Conservation (phyloP, 2,113 vertebrate species). For the Clinocottus analis region DNA sequence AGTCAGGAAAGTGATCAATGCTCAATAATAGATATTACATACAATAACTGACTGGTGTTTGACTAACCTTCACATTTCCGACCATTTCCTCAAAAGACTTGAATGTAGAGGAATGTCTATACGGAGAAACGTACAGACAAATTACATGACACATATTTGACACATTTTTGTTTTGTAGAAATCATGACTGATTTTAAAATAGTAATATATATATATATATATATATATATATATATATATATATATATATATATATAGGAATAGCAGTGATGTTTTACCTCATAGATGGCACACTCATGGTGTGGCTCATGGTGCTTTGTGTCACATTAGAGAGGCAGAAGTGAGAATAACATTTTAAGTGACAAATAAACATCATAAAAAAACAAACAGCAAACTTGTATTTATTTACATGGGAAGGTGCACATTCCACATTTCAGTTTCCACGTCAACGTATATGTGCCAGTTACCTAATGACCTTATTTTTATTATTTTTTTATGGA, state of each 20-base stretch:
- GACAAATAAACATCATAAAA: background rate
- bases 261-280: constrained; percentile 88
- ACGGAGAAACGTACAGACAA: constrained; percentile 32
- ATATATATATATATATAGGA: no score
- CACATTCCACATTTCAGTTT: background rate
- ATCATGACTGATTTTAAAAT: no score
- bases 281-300: constrained; percentile 96
- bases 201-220: no score
- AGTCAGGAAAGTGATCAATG: constrained; percentile 17
- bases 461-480: background rate
- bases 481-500: no score
- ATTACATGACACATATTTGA: background rate
- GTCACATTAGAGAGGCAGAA: constrained; percentile 51
- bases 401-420: background rate
- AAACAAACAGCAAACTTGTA: background rate
- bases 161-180: no score
- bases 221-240: no score
- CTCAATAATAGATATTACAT: background rate
- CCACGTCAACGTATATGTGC: background rate
- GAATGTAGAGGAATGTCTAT: constrained; percentile 96
- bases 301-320: constrained; percentile 89
- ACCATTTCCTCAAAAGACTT: constrained; percentile 95
- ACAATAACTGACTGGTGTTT: background rate
- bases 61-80: constrained; percentile 90
- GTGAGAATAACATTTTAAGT: background rate